Conservation (phyloP, 35 echinoderm and acorn worm species). For the Patiria miniata region DNA sequence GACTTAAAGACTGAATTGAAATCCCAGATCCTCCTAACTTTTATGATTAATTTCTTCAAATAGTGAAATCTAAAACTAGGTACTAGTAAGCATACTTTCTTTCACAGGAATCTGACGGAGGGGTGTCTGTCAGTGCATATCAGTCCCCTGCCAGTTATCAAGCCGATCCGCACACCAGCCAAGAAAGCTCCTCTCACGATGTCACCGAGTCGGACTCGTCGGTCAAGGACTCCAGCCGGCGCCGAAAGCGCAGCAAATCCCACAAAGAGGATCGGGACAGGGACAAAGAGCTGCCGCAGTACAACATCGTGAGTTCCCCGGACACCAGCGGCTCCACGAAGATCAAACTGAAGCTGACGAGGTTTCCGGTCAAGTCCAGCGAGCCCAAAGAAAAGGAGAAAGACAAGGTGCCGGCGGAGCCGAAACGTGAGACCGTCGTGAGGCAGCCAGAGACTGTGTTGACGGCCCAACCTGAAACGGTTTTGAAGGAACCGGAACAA, state of each 20-base stretch:
- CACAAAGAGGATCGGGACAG: slow-evolving; percentile 37
- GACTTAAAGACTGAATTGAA: no score
- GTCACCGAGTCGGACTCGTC: slow-evolving; percentile 53
- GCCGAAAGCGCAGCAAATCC: slow-evolving; percentile 3
- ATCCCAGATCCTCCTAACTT: no score
- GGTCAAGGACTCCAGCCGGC: slow-evolving; percentile 8
- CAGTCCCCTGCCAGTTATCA: background rate
- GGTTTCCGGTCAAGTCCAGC: slow-evolving; percentile 1
- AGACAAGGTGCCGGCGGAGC: background rate
- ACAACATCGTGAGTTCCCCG: slow-evolving; percentile 56
- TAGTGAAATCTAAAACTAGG: no score
- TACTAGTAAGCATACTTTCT: no score
- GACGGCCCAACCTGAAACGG: background rate
- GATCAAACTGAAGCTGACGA: slow-evolving; percentile 55
- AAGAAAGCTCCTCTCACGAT: slow-evolving; percentile 32
- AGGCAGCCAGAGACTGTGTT: background rate
- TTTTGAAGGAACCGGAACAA: slow-evolving; percentile 28
- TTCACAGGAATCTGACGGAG: background rate
- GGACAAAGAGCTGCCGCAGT: slow-evolving; percentile 21
- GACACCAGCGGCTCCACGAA: slow-evolving; percentile 26
- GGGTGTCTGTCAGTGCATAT: background rate
- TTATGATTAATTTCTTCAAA: background rate
- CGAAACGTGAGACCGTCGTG: background rate
- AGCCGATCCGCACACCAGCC: background rate
- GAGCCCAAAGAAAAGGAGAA: slow-evolving; percentile 32